Conservation (phyloP, 2,888 invertebrate species). For the Meta bourneti region DNA sequence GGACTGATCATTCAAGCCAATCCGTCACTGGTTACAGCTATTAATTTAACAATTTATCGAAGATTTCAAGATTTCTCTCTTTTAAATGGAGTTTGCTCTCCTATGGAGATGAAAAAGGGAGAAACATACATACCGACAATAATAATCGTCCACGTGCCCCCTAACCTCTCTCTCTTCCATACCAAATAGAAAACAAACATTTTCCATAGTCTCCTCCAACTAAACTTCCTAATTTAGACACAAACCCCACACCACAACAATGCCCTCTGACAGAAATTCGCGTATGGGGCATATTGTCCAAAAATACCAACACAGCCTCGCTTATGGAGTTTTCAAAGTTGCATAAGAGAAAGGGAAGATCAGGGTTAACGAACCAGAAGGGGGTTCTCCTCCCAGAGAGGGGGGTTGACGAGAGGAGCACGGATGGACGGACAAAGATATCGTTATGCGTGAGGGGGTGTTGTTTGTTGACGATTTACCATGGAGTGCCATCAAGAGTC, state of each 20-base stretch:
- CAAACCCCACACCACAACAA: conserved; percentile 1
- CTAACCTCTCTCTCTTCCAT: too few relatives aligned
- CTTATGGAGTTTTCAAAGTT: not conserved
- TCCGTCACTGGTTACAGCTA: too few relatives aligned
- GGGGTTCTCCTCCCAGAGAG: conserved; percentile 1
- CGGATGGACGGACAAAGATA: conserved; percentile 49
- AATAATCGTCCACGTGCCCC: too few relatives aligned
- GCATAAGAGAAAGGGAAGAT: not conserved
- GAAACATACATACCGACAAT: too few relatives aligned
- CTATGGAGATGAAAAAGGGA: too few relatives aligned
- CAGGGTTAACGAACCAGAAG: conserved; percentile 65
- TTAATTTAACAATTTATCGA: too few relatives aligned
- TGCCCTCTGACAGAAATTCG: not conserved
- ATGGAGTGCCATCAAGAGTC: conserved; percentile 26
- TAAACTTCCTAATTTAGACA: conserved; percentile 15
- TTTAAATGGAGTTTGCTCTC: too few relatives aligned
- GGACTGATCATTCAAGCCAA: too few relatives aligned
- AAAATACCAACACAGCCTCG: conserved; percentile 10
- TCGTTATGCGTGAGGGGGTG: conserved; percentile 46
- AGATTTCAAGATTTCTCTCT: too few relatives aligned
- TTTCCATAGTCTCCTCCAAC: not conserved
- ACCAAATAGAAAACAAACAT: not conserved
- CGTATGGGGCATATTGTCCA: not conserved
- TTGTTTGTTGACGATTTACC: conserved; percentile 65
- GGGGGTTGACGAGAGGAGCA: conserved; percentile 40